These are phyloP conservation scores for Drosophila subobscura DNA, from an alignment of 1,140 invertebrate genomes.

Conservation along the genomic window DNA sequence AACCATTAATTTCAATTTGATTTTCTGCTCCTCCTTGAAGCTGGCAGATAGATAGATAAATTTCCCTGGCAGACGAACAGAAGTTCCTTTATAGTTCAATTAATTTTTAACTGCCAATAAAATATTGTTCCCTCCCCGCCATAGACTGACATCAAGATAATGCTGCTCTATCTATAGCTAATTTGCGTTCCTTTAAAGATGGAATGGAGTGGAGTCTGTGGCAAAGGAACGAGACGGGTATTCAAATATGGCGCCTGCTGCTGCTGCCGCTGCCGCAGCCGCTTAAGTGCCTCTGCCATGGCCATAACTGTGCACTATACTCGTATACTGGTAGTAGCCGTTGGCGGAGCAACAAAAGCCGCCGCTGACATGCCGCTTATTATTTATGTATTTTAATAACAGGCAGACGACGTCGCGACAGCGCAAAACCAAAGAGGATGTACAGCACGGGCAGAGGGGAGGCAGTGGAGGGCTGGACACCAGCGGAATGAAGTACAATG, in stretches of 20 bases:
- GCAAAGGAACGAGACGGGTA: slow-evolving; percentile 3
- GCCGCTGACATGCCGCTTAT: slow-evolving; percentile 80
- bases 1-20: slow-evolving; percentile 13
- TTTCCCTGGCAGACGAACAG: neutral
- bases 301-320: slow-evolving; percentile 71
- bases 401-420: slow-evolving; percentile 59
- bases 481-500: slow-evolving; percentile 58
- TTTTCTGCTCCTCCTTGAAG: neutral
- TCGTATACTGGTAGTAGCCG: slow-evolving; percentile 14
- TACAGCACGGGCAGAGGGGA: neutral
- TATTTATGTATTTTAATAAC: slow-evolving; percentile 82
- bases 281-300: slow-evolving; percentile 75
- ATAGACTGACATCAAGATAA: slow-evolving; percentile 46
- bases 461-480: neutral
- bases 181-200: slow-evolving; percentile 45
- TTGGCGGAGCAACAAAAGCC: slow-evolving; percentile 69
- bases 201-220: neutral
- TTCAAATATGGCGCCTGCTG: slow-evolving; percentile 37
- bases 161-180: slow-evolving; percentile 44
- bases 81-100: slow-evolving; percentile 52
- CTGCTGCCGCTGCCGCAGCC: slow-evolving; percentile 55
- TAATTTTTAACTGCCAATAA: slow-evolving; percentile 50
- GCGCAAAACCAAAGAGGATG: slow-evolving; percentile 41
- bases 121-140: slow-evolving; percentile 29
- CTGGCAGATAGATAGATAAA: neutral